Base-by-base conservation (phyloP, 2,888 invertebrate genomes). In the Keiferia lycopersicella region DNA sequence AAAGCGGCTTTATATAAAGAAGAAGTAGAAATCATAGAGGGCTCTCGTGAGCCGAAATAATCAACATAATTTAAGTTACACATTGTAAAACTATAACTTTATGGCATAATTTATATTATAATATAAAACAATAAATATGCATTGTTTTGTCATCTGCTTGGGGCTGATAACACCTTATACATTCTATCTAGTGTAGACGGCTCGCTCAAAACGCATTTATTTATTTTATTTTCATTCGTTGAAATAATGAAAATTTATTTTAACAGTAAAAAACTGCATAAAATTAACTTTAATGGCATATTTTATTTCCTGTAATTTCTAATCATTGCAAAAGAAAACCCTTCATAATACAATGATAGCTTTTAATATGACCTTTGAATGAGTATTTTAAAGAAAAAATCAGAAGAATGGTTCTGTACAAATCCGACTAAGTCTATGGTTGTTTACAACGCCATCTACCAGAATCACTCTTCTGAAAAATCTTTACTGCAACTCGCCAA, bases 21-120 rank as follows among this genome's bases (percentile, higher is more conserved):
- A 78, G 70, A 26, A 70, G 71, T 75, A 72, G 79, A 78, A 80
- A 79, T 72, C 71, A 78, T 80, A 79, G 69, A 80, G 18, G 20
- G 61, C 61, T 56, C 56, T 56, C 8, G 8, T 11, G 62, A 39
- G 53, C 22, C 22, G 53, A 60, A 81, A 79, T 82, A 74, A 71
- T 72, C 80, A 82, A 84, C 83, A 82, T 82, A 61, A 74, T 79
- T 82, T 79, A 81, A 82, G 80, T 83, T 86, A 85, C 81, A 81
- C 76, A 79, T 83, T 77, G 84, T 86, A 86, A 85, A 86, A 85
- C 82, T 82, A 84, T 82, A 73, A 76, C 68, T 69, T 76, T 88
- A 88, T 88, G 87, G 87, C 88, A 85, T 87, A 86, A 83, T 82
- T 84, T 83, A 85, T 78, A 82, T 76, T 74, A 80, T 71, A 53